Evolutionary conservation across 2,888 invertebrate species (phyloP).

Genomic region (Heteromurus nitidus): DNA sequence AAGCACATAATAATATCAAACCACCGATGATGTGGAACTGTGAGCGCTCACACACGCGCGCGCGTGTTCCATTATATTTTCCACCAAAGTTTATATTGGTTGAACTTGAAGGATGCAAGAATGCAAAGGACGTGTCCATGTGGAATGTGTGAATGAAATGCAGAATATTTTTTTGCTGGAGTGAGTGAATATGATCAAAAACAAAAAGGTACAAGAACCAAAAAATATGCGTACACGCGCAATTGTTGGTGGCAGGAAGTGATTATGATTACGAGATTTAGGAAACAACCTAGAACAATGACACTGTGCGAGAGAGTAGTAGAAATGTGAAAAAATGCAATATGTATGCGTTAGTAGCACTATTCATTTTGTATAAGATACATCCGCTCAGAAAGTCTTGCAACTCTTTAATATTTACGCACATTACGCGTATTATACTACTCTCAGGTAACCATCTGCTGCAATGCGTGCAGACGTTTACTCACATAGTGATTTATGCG

Average conservation of each 20-base stretch:
- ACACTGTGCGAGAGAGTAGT: slow-evolving; percentile 43
- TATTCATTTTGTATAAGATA: neutral
- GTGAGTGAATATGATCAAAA: too few relatives aligned
- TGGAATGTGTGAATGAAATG: too few relatives aligned
- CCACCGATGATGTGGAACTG: too few relatives aligned
- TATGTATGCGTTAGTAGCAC: slow-evolving; percentile 40
- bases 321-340: slow-evolving; percentile 24
- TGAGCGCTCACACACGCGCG: too few relatives aligned
- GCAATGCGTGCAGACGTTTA: too few relatives aligned
- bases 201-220: too few relatives aligned
- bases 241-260: slow-evolving; percentile 33
- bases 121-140: neutral
- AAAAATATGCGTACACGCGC: slow-evolving; percentile 14
- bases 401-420: neutral
- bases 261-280: slow-evolving; percentile 49
- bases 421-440: neutral
- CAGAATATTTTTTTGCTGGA: too few relatives aligned
- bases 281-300: slow-evolving; percentile 65
- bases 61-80: slow-evolving; percentile 18
- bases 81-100: slow-evolving; percentile 20
- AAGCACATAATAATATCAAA: neutral
- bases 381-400: neutral
- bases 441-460: too few relatives aligned
- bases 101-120: slow-evolving; percentile 43
- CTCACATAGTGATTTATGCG: too few relatives aligned